These are phyloP conservation scores for Equus przewalskii DNA, from an alignment of 2,113 vertebrate species.

Conservation along the genomic window DNA sequence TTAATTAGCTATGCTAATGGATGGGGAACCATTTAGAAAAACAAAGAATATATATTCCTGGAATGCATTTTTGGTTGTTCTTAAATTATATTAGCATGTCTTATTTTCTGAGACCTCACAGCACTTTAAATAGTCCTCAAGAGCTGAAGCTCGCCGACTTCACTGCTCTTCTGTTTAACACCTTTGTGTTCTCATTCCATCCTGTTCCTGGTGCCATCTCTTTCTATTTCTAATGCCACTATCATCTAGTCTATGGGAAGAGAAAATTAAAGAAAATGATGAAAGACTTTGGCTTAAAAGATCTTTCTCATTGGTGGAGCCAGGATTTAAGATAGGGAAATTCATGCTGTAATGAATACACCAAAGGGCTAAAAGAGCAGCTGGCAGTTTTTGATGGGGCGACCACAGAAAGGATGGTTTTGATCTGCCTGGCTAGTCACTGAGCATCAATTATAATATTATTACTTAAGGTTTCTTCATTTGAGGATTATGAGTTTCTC, in stretches of 20 bases:
- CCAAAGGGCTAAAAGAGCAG: background rate
- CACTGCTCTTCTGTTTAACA: constrained; percentile 69
- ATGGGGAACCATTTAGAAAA: constrained; percentile 52
- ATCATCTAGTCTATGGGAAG: background rate
- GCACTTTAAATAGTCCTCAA: constrained; percentile 29
- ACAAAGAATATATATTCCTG: constrained; percentile 49
- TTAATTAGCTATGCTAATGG: constrained; percentile 67
- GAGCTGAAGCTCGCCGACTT: background rate
- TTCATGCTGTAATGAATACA: background rate
- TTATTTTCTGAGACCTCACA: constrained; percentile 56
- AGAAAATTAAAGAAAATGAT: constrained; percentile 43
- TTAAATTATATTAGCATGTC: constrained; percentile 48
- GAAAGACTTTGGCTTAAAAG: constrained; percentile 15
- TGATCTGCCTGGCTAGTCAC: background rate
- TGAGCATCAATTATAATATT: background rate
- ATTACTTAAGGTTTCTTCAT: background rate
- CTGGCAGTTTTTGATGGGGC: background rate
- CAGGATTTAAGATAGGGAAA: background rate
- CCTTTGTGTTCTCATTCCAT: constrained; percentile 64
- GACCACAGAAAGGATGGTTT: background rate
- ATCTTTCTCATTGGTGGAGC: background rate
- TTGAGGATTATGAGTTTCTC: constrained; percentile 19
- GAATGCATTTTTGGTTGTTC: constrained; percentile 55
- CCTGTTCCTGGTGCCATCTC: constrained; percentile 77
- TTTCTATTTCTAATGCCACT: constrained; percentile 72